Conservation (phyloP, 37 sponge, comb jelly and placozoan genomes). For the Agelas oroides region DNA sequence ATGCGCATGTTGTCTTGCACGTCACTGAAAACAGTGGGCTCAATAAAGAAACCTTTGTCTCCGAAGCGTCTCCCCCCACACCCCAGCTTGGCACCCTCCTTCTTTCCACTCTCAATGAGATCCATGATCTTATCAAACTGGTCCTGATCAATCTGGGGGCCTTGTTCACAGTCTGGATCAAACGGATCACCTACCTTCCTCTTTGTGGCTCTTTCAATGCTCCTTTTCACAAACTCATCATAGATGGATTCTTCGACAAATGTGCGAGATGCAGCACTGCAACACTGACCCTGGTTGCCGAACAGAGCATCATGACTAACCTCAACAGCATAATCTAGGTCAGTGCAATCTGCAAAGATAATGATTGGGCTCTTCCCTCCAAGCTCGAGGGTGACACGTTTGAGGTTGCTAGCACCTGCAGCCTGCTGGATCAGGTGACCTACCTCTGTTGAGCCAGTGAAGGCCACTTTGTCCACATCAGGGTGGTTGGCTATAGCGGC, state of each 20-base stretch:
- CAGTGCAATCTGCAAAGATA: slow-evolving; percentile 91
- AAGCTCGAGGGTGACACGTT: slow-evolving; percentile 94
- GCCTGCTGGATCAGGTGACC: slow-evolving; percentile 90
- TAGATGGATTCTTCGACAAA: slow-evolving; percentile 95
- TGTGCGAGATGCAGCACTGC: slow-evolving; percentile 91
- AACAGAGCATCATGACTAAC: slow-evolving; percentile 88
- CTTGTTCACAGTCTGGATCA: slow-evolving; percentile 76
- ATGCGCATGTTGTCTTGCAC: slow-evolving; percentile 96
- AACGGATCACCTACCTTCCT: slow-evolving; percentile 86
- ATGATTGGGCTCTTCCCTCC: slow-evolving; percentile 98
- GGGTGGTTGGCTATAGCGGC: slow-evolving; percentile 91
- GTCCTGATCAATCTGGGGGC: slow-evolving; percentile 93
- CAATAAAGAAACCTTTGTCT: slow-evolving; percentile 94
- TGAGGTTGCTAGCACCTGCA: slow-evolving; percentile 90
- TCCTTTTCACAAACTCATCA: slow-evolving; percentile 93
- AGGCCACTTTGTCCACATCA: slow-evolving; percentile 92
- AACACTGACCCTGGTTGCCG: slow-evolving; percentile 97
- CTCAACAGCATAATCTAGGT: slow-evolving; percentile 92
- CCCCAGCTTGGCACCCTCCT: slow-evolving; percentile 94
- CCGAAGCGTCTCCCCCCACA: slow-evolving; percentile 91
- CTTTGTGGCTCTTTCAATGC: slow-evolving; percentile 76
- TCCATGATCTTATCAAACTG: slow-evolving; percentile 95
- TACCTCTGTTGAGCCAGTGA: slow-evolving; percentile 98
- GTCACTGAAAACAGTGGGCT: slow-evolving; percentile 94
- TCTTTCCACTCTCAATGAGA: slow-evolving; percentile 88